phyloP scores from a whole-genome alignment of 2,113 vertebrate species.

The Sinocyclocheilus rhinocerous region DNA sequence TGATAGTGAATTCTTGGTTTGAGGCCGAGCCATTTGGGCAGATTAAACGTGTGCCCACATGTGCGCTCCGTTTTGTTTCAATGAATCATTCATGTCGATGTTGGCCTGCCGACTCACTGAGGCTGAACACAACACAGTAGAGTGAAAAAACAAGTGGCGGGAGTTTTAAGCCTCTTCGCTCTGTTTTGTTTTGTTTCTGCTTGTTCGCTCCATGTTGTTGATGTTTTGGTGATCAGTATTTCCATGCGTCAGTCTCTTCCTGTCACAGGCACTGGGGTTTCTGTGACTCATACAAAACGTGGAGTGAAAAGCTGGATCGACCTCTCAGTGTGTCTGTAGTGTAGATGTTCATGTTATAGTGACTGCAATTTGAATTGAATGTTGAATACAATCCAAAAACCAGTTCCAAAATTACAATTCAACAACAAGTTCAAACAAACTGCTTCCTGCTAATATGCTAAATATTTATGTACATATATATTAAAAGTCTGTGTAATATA shows the following conservation, averaged over 20 bases:
- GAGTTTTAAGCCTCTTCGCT: slow-evolving; percentile 6
- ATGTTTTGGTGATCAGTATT: slow-evolving; percentile 44
- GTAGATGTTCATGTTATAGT: background rate
- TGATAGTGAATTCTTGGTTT: slow-evolving; percentile 56
- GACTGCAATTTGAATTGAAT: background rate
- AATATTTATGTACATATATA: background rate
- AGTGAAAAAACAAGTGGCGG: slow-evolving; percentile 26
- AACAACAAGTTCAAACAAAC: background rate
- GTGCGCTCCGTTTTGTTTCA: slow-evolving; percentile 60
- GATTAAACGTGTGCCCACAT: slow-evolving; percentile 62
- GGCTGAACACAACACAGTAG: background rate
- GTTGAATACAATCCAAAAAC: background rate
- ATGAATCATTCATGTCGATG: slow-evolving; percentile 65
- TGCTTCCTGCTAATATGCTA: background rate
- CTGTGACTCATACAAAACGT: slow-evolving; percentile 23
- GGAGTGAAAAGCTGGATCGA: slow-evolving; percentile 18
- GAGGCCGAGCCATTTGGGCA: slow-evolving; percentile 49
- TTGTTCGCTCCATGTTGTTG: background rate
- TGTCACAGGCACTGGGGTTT: slow-evolving; percentile 27
- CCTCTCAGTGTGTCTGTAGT: background rate
- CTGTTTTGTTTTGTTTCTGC: slow-evolving; percentile 11
- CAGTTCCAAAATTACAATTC: background rate
- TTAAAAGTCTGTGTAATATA: background rate
- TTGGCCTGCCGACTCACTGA: slow-evolving; percentile 33
- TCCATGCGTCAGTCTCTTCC: slow-evolving; percentile 20